These are phyloP conservation scores for Adrianichthys oophorus DNA, from an alignment of 2,797 vertebrate genomes.

Conservation along the genomic window DNA sequence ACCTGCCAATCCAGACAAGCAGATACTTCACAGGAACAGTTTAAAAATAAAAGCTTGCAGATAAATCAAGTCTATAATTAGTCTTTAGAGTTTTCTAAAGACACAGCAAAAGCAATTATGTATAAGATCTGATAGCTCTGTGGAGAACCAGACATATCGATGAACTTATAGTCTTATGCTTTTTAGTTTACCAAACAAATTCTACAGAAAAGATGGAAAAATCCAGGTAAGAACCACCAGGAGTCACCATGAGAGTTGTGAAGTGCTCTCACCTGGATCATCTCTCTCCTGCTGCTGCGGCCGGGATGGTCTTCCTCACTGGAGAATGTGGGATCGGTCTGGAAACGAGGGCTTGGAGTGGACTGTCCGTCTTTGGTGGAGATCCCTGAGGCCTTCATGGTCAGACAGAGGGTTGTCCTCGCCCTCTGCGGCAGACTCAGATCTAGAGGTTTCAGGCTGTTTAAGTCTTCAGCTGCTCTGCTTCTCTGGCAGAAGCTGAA, in stretches of 20 bases:
- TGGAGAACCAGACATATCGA: too few species aligned
- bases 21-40: too few species aligned
- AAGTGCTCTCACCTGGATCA: slow-evolving; percentile 54
- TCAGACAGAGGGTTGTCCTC: slow-evolving; percentile 22
- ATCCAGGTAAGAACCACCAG: too few species aligned
- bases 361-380: not conserved
- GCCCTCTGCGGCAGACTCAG: slow-evolving; percentile 68
- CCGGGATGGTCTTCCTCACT: slow-evolving; percentile 58
- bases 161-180: too few species aligned
- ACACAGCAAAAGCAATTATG: too few species aligned
- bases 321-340: slow-evolving; percentile 50
- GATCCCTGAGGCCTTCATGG: not conserved
- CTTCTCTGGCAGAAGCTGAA: slow-evolving; percentile 49
- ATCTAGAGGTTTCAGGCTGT: slow-evolving; percentile 63
- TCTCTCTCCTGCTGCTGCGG: slow-evolving; percentile 46
- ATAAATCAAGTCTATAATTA: too few species aligned
- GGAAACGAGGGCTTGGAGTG: slow-evolving; percentile 16
- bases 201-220: too few species aligned
- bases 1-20: too few species aligned
- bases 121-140: too few species aligned
- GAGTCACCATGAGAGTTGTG: not conserved
- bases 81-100: too few species aligned
- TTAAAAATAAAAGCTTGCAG: too few species aligned
- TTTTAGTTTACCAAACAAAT: too few species aligned
- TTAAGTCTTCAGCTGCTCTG: not conserved